Conservation (phyloP, 1,140 invertebrate genomes). For the Ceratitis capitata region DNA sequence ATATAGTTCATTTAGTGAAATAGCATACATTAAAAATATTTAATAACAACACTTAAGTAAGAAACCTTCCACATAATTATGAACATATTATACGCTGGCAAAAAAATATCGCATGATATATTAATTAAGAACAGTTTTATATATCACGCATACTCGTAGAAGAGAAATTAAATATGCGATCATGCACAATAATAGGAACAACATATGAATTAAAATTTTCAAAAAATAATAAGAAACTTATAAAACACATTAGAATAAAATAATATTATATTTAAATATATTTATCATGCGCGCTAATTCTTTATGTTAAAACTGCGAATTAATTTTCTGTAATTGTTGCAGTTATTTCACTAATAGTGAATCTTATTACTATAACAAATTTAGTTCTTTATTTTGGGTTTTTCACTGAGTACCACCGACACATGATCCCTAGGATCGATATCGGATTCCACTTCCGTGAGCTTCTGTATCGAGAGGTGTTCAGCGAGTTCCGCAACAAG, state of each 20-base stretch:
- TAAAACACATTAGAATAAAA: too few relatives aligned
- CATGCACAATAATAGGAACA: not conserved
- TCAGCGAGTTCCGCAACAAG: conserved; percentile 34
- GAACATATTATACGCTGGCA: not conserved
- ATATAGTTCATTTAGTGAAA: not conserved
- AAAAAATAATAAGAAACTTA: too few relatives aligned
- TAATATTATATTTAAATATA: too few relatives aligned
- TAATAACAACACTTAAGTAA: not conserved
- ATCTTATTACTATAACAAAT: not conserved
- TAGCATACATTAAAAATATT: not conserved
- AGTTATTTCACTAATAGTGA: not conserved
- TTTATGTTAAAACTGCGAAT: too few relatives aligned
- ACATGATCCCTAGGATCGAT: conserved; percentile 41
- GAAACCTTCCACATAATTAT: not conserved
- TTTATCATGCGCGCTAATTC: too few relatives aligned
- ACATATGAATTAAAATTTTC: not conserved
- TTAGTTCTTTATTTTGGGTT: not conserved
- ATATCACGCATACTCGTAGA: too few relatives aligned
- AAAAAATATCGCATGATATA: not conserved
- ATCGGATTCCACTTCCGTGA: not conserved
- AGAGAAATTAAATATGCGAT: not conserved
- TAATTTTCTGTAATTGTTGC: not conserved
- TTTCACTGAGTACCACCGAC: not conserved
- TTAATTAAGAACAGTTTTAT: too few relatives aligned
- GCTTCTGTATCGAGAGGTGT: not conserved